Percentiles rank a stretch among this genome's conserved stretches.
Evolutionary conservation across 2,888 invertebrate genomes (phyloP).

Genomic region (Eupithecia vulgata): DNA sequence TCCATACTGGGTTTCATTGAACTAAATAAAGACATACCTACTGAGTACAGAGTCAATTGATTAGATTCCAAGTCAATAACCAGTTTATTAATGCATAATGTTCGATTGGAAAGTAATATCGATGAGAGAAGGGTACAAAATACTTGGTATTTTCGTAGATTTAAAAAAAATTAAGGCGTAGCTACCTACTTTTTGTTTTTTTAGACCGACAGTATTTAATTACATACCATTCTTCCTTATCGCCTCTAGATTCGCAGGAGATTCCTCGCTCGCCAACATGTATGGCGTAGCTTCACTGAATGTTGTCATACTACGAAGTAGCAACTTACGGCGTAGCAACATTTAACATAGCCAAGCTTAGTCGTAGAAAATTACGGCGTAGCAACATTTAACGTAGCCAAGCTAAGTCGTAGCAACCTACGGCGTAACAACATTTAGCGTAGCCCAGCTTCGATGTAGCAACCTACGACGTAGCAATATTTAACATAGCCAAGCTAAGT

Average conservation of each 20-base stretch:
- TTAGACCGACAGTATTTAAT: too few species aligned
- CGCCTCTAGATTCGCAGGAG: too few species aligned
- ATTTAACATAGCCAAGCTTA: not conserved
- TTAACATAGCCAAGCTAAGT: not conserved
- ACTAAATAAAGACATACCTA: constrained; percentile 14
- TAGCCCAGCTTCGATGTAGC: too few species aligned
- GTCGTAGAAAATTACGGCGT: too few species aligned
- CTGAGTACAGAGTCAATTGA: not conserved
- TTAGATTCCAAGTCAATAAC: not conserved
- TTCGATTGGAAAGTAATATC: not conserved
- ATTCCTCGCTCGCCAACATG: too few species aligned
- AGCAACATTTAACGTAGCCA: not conserved
- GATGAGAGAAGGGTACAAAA: not conserved
- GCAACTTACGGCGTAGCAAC: not conserved
- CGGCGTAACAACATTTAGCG: not conserved
- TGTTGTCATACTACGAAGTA: too few species aligned
- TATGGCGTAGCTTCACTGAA: too few species aligned
- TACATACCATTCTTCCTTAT: too few species aligned
- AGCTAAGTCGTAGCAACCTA: not conserved
- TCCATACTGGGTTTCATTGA: constrained; percentile 18
- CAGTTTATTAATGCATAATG: not conserved
- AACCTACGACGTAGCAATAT: not conserved
- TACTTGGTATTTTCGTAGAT: not conserved
- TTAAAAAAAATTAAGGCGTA: too few species aligned
- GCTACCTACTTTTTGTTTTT: too few species aligned